Base-by-base conservation (phyloP, 2,888 invertebrate genomes). In the Cataglyphis livida region DNA sequence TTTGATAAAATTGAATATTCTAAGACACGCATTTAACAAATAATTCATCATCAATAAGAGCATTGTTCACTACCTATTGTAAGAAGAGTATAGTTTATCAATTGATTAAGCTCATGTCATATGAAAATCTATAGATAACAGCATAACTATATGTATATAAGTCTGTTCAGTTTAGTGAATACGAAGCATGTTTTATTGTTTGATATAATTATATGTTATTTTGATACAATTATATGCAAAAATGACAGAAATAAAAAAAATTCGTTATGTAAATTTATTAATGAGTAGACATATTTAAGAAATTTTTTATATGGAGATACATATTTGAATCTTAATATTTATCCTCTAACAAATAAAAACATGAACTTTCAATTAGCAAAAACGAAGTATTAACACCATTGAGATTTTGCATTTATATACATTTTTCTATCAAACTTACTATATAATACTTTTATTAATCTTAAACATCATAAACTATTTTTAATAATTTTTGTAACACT, bases 1-100 rank as follows among this genome's bases (percentile, higher is more conserved):
- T 99, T 99, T 93, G 97, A 92, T 97, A 0, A 97, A 97, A 93
- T 91, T 48, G 96, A 96, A 83, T 85, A 93, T 65, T 92, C 93
- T 0, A 94, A 90, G 85, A 90, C 92, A 28, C 92, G 94, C 4
- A 94, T 94, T 81, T 94, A 89, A 6, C 18, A 1, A 12, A 59
- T 59, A 28, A 18, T 12, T 18, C 59, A 10, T 44, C 44, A 4
- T 32, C 32, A 0, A 70, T 59, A 41, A 78, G 21, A 70, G 10
- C 51, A 66, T 15, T 9, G 25, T 59, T 48, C 21, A 18, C 32
- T 51, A 61, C n/a, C 6, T 48, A 21, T 83, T 70, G 83, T 81
- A 71, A 83, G 81, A 71, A 71, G 41, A 12, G 12, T 6, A 79
- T 21, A 10, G 0, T 28, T 2, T 18, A 76, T 70, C 18, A 48